Evolutionary conservation across 2,888 invertebrate species (phyloP).

Genomic region (Temnothorax rugatulus): DNA sequence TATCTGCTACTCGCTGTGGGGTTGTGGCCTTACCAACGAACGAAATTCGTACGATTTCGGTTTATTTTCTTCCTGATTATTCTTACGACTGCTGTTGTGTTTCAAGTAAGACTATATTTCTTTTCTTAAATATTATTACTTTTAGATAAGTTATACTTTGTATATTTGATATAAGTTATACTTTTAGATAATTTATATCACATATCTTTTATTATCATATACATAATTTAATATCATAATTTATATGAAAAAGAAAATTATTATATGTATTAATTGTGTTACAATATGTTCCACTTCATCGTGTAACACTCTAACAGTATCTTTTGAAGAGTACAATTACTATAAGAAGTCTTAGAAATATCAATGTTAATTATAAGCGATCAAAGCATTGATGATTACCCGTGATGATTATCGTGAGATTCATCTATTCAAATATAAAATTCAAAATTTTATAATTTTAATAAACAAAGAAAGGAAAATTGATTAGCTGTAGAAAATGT

Average conservation of each 20-base stretch:
- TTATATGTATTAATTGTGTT: too few species aligned
- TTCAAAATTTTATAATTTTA: not conserved
- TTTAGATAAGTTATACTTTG: not conserved
- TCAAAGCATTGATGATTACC: too few species aligned
- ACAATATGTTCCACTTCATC: too few species aligned
- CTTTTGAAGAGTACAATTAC: too few species aligned
- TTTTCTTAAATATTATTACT: not conserved
- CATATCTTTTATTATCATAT: not conserved
- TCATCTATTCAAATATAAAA: too few species aligned
- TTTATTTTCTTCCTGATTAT: not conserved
- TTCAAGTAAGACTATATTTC: slow-evolving; percentile 19
- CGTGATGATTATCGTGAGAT: too few species aligned
- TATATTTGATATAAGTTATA: not conserved
- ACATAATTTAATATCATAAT: too few species aligned
- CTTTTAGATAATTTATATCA: not conserved
- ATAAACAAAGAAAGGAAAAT: not conserved
- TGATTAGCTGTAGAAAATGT: not conserved
- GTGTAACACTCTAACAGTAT: too few species aligned
- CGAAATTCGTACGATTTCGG: not conserved
- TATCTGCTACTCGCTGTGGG: not conserved
- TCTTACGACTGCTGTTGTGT: not conserved
- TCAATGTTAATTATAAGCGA: too few species aligned
- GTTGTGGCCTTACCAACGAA: slow-evolving; percentile 7
- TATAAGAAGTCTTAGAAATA: too few species aligned
- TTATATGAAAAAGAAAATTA: too few species aligned